Evolutionary conservation across 2,113 vertebrate genomes (phyloP), one percentile per base, ranked within the genome.

Genomic region (Rana temporaria): DNA sequence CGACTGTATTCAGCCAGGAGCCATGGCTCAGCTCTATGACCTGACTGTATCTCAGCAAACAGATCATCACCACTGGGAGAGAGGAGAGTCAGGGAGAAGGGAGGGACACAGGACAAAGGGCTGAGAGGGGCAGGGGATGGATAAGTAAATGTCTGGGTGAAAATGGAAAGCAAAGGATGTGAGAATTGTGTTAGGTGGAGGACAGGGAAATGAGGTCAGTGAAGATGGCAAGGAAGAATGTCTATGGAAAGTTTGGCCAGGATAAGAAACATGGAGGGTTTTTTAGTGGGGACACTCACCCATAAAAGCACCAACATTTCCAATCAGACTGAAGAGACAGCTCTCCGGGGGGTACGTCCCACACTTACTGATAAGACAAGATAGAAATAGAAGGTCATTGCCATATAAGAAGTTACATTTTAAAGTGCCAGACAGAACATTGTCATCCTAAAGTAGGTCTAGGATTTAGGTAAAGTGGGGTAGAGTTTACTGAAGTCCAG

Each of bases 281-380:
- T 4, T 2, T 1, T 48, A 11, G 34, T 18, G 73, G 68, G 38
- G 52, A 56, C 22, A 86, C 95, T 94, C 87, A 98, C 96, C 96
- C 96, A 97, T 97, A 89, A 98, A 96, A 83, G 96, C 96, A 87
- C 96, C 96, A 48, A 97, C 85, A 68, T 98, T 98, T 70, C 96
- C 95, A 62, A 98, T 96, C 85, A 98, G 92, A 86, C 96, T 98
- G 93, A 98, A 97, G 87, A 98, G 91, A 82, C 96, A 98, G 90
- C 96, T 98, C 88, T 98, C 96, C 3, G 96, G 96, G 84, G 96
- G 96, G 82, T 88, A 97, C 4, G 95, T 96, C 74, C 96, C 96
- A 81, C 96, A 98, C 89, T 97, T 98, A 92, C 96, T 98, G 89
- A 6, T 30, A 19, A 20, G 19, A 62, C 30, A 62, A 3, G n/a